Base-by-base conservation (phyloP, 2,888 invertebrate genomes). In the Sisyra nigra region DNA sequence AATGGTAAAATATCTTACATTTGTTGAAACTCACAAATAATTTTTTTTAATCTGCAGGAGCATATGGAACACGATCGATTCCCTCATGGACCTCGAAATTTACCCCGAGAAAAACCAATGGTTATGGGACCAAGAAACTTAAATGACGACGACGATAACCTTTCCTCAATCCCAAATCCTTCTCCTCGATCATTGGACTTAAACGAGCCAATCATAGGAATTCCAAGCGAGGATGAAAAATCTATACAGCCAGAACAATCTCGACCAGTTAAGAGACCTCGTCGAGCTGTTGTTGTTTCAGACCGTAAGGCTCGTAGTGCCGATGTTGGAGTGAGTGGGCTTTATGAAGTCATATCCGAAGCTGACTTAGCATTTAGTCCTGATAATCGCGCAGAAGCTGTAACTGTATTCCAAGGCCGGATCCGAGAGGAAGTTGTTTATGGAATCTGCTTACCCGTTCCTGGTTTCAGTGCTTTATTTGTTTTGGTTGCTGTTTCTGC, bases 291-390 rank as follows among this genome's bases (percentile, higher is more conserved):
- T 45, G 69, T 73, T 3, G 69, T 80, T 10, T 71, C 76, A 4
- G 79, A 80, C 55, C 70, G 85, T 10, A 82, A 83, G 55, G 80
- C 73, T 2, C 73, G 86, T 41, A 86, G 83, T 48, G 82, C 87
- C 2, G 88, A 88, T 56, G 86, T 91, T 1, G 42, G 42, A 13
- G 89, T 92, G 2, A 85, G 85, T 49, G 86, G 88, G 0, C 72
- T 88, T 15, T 91, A 89, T 61, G 87, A 89, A 51, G 87, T 92
- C 38, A 87, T 92, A 45, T 89, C 91, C 3, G 87, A 89, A 61
- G 87, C 88, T 2, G 92, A 92, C 60, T 65, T 92, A 33, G 88
- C 85, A 31, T 92, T 92, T 60, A 86, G 85, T 51, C 87, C 89
- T 1, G 83, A 87, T 53, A 69, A 74, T 41, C 72, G 76, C 51